A percentile compares a stretch with the other conserved stretches of the same genome.
phyloP scores from a whole-genome alignment of 2,113 vertebrate species.

The Amphiprion ocellaris region DNA sequence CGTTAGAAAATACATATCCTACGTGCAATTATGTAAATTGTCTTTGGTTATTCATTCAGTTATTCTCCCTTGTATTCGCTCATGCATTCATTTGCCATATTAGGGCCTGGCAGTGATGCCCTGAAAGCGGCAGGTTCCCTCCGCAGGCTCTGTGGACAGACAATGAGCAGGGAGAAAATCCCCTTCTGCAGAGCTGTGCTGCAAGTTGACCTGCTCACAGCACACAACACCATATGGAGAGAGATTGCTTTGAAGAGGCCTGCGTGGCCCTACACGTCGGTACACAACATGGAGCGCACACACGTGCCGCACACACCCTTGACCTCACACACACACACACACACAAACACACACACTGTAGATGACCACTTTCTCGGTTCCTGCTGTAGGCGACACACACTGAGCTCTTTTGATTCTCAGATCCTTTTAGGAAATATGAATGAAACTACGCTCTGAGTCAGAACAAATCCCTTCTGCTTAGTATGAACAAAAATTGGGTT shows the following conservation, averaged over 20 bases:
- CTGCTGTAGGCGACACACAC: slow-evolving; percentile 19
- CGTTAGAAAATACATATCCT: slow-evolving; percentile 81
- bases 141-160: slow-evolving; percentile 71
- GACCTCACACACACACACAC: slow-evolving; percentile 15
- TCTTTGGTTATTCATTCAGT: slow-evolving; percentile 85
- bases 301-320: slow-evolving; percentile 18
- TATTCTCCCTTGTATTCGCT: slow-evolving; percentile 82
- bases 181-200: slow-evolving; percentile 54
- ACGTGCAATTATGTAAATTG: slow-evolving; percentile 86
- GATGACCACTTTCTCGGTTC: slow-evolving; percentile 23
- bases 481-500: slow-evolving; percentile 55
- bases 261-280: slow-evolving; percentile 16
- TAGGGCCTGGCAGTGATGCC: slow-evolving; percentile 72
- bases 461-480: slow-evolving; percentile 49
- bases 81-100: slow-evolving; percentile 86
- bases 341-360: slow-evolving; percentile 1
- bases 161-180: slow-evolving; percentile 63
- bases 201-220: slow-evolving; percentile 65
- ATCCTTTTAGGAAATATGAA: slow-evolving; percentile 30
- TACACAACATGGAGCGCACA: slow-evolving; percentile 10
- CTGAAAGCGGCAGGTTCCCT: slow-evolving; percentile 71
- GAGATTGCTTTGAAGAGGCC: slow-evolving; percentile 68
- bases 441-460: slow-evolving; percentile 43
- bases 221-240: slow-evolving; percentile 55
- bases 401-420: slow-evolving; percentile 22